Evolutionary conservation across 1,140 invertebrate genomes (phyloP), one percentile per base, ranked within the genome.

Genomic region (Cotesia glomerata): DNA sequence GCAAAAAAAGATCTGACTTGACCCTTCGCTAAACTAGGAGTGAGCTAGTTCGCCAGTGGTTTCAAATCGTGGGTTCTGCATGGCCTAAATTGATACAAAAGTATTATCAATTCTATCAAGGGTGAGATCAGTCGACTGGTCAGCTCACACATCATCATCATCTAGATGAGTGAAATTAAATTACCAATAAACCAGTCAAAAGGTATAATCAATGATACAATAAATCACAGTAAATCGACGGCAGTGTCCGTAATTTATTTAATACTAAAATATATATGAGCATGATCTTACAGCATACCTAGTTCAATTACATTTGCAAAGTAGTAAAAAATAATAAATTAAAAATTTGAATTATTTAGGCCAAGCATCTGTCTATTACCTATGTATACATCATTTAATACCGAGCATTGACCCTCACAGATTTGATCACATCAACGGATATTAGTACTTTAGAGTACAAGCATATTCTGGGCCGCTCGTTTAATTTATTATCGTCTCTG

Each of bases 381-480:
- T 14, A 61, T 9, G n/a, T n/a, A 18, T 18, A n/a, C 32, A 35
- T n/a, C 16, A 5, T 67, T 67, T 18, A 54, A 14, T 65, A 18
- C n/a, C 65, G 65, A 56, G 52, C 49, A 56, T 56, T 74, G 59
- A 73, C 66, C 56, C 18, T 71, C 75, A 71, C 64, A 73, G 65
- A 75, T 79, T 81, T 80, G 75, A 81, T 80, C 26, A 45, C 11
- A 59, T 18, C 74, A 72, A 69, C 80, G 80, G 80, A 81, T 81
- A 76, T 75, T 80, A 78, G 78, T 75, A 77, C 72, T 80, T 80
- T 78, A 78, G 68, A 71, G 5, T 45, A 45, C 39, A 45, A 9
- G 39, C 11, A 45, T 45, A 45, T 77, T 72, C 71, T 69, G 75
- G 74, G 75, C 73, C 76, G 71, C 61, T 61, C 58, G 62, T 35